phyloP scores from a whole-genome alignment of 92 coral and sea anemone species.

The Ricordea florida region DNA sequence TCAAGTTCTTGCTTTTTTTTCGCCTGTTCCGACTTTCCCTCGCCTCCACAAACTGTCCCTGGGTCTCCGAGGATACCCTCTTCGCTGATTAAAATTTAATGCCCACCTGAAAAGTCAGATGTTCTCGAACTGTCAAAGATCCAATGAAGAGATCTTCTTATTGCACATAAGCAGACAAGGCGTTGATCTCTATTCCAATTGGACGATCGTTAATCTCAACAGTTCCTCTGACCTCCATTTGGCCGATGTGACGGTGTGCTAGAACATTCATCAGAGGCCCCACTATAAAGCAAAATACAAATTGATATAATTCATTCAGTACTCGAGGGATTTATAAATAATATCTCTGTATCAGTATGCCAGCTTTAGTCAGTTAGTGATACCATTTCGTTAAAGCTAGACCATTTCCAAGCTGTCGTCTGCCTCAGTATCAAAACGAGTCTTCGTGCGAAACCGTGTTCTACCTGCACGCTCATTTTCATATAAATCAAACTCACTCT shows the following conservation, averaged over 20 bases:
- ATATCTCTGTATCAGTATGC: background rate
- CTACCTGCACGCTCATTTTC: too few species aligned
- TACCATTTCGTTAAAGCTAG: too few species aligned
- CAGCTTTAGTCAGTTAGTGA: background rate
- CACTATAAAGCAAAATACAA: constrained; percentile 44
- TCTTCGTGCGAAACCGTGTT: too few species aligned
- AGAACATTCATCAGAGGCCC: constrained; percentile 96
- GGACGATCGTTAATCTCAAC: constrained; percentile 69
- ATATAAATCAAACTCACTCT: too few species aligned
- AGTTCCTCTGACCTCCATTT: constrained; percentile 77
- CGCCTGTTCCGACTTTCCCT: too few species aligned
- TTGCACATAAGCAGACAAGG: constrained; percentile 91
- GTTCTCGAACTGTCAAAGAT: constrained; percentile 92
- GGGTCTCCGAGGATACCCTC: too few species aligned
- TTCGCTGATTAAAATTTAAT: background rate
- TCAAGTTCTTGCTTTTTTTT: too few species aligned
- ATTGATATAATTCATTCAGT: background rate
- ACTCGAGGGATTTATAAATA: background rate
- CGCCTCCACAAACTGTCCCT: too few species aligned
- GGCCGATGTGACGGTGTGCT: constrained; percentile 88
- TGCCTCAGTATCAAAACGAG: too few species aligned
- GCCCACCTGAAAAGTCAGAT: constrained; percentile 84
- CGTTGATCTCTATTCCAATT: constrained; percentile 71
- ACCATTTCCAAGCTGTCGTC: too few species aligned
- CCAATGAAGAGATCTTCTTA: constrained; percentile 97